Evolutionary conservation across 2,888 invertebrate species (phyloP), one percentile per base, ranked within the genome.

Genomic region (Aleiodes testaceus): DNA sequence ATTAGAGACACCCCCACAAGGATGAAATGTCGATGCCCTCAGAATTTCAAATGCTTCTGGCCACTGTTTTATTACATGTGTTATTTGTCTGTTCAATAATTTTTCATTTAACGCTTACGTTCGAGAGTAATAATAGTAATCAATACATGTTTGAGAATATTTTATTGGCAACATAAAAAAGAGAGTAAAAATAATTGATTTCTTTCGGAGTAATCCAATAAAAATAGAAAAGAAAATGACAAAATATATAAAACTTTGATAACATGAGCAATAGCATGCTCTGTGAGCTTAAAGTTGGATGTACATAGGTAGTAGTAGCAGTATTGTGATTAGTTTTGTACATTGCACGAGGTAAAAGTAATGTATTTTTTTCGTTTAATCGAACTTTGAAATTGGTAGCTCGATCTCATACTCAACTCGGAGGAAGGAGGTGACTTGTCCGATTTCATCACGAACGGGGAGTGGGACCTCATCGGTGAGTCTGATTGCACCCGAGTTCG

Each of bases 401-500:
- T 99, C 91, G 97, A 99, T 92, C 93, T 99, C 90, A 93, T 95
- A 89, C 93, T 98, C 88, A 96, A 98, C 89, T 95, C 95, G 85
- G 94, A 95, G 87, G 92, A 92, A 82, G 97, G 97, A 80, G 98
- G 98, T 80, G 99, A 99, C 90, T 92, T 96, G 84, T 94, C 96
- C 83, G 97, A 96, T 90, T 99, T 98, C 92, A 98, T 99, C 88
- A 95, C 96, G 83, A 99, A 99, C 88, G 99, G 99, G 85, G 99
- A 99, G 91, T 99, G 99, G 98, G 97, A 98, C 90, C 92, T 99
- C 87, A 93, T 99, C 91, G 98, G 98, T 97, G 90, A 93, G 94
- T 89, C 79, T 81, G 74, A 81, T 55, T 67, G 72, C 72, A 72
- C 72, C 67, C 72, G 72, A 72, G 67, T 68, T 72, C 67, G 67